phyloP scores from a whole-genome alignment of 2,888 invertebrate species.

The Corythucha ciliata region DNA sequence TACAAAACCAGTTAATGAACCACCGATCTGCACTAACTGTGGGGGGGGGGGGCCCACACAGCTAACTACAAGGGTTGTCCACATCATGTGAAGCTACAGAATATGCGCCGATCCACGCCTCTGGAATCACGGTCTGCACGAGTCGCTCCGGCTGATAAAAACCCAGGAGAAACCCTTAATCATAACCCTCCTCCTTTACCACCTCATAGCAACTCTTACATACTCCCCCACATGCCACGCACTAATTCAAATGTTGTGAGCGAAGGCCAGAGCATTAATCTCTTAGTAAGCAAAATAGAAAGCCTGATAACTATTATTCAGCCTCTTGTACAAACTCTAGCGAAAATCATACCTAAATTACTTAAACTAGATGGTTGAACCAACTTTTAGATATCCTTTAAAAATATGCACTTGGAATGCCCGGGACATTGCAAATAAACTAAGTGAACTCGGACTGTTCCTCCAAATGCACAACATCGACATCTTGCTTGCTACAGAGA shows the following conservation, averaged over 20 bases:
- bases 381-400: not conserved
- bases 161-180: too few species aligned
- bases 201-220: too few species aligned
- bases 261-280: too few species aligned
- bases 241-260: too few species aligned
- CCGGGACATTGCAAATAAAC: not conserved
- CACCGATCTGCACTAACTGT: slow-evolving; percentile 12
- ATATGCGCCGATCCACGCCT: not conserved
- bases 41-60: not conserved
- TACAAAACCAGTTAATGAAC: not conserved
- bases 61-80: slow-evolving; percentile 14
- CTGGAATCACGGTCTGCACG: too few species aligned
- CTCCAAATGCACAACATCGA: not conserved
- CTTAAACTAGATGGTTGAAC: not conserved
- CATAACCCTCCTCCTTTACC: too few species aligned
- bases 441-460: not conserved
- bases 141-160: too few species aligned
- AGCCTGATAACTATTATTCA: not conserved
- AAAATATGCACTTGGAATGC: slow-evolving; percentile 9
- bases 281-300: slow-evolving; percentile 15
- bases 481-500: slow-evolving; percentile 2
- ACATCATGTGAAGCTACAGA: not conserved
- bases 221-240: too few species aligned
- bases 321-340: not conserved
- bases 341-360: not conserved